A percentile compares a stretch with the other conserved stretches of the same genome.
Conservation (phyloP, 2,797 vertebrate genomes). For the Emydoidea blandingii region DNA sequence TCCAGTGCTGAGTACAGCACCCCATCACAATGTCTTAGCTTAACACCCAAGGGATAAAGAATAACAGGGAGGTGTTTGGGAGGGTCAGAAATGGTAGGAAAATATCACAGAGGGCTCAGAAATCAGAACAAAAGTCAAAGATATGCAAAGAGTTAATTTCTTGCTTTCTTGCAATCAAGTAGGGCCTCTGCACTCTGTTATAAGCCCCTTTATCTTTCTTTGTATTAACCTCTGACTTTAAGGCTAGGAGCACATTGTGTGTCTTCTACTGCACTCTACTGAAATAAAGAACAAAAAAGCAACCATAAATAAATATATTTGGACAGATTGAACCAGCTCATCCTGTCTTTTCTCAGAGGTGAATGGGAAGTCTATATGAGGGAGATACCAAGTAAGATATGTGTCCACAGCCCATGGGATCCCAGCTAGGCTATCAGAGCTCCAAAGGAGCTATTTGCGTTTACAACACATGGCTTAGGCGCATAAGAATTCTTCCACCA, state of each 20-base stretch:
- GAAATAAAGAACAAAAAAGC: background rate
- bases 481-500: background rate
- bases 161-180: background rate
- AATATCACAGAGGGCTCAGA: background rate
- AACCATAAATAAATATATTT: background rate
- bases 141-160: background rate
- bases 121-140: background rate
- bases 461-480: background rate
- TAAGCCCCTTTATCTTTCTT: background rate
- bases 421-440: background rate
- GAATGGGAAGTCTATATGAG: background rate
- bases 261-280: background rate
- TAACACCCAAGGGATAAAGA: background rate
- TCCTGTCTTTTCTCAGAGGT: background rate
- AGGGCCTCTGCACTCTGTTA: background rate
- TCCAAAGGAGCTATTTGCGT: background rate
- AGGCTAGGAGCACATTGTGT: background rate
- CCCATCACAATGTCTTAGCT: background rate
- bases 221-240: background rate
- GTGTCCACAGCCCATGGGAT: background rate
- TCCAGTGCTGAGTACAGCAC: background rate
- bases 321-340: background rate
- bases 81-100: background rate
- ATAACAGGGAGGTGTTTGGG: background rate
- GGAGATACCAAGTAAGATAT: background rate